Percentiles rank a stretch among this genome's conserved stretches.
Conservation (phyloP, 2,797 vertebrate genomes). For the Diceros bicornis region DNA sequence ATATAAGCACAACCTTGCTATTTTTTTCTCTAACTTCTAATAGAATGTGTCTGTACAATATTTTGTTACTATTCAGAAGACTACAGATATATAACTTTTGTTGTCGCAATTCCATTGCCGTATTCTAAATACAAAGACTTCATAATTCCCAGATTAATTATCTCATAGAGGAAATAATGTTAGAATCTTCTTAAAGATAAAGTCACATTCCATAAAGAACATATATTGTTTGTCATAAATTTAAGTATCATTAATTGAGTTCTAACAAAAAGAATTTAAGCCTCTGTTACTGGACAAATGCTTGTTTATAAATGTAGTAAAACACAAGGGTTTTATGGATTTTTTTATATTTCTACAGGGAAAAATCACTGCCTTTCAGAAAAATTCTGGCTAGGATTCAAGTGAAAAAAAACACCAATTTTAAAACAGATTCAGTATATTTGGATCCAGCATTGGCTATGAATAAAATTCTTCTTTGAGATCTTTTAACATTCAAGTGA, state of each 20-base stretch:
- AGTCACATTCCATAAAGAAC: not conserved
- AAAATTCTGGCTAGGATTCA: not conserved
- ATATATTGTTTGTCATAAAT: not conserved
- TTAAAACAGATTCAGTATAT: not conserved
- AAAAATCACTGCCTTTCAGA: not conserved
- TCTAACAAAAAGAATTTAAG: not conserved
- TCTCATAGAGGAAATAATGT: not conserved
- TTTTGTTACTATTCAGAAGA: not conserved
- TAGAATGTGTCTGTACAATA: not conserved
- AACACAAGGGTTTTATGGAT: not conserved
- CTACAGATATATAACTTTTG: not conserved
- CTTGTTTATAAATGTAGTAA: not conserved
- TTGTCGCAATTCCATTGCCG: not conserved
- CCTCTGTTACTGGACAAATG: not conserved
- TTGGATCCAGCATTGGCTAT: not conserved
- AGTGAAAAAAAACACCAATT: not conserved
- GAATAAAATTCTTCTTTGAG: not conserved
- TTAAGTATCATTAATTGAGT: not conserved
- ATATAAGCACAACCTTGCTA: slow-evolving; percentile 29
- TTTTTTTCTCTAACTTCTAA: not conserved
- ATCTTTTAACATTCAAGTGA: not conserved
- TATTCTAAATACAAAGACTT: not conserved
- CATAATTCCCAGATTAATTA: not conserved
- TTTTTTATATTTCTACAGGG: not conserved
- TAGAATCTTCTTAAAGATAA: not conserved